phyloP scores from a whole-genome alignment of 1,140 invertebrate genomes.

The Thaumetopoea pityocampa region DNA sequence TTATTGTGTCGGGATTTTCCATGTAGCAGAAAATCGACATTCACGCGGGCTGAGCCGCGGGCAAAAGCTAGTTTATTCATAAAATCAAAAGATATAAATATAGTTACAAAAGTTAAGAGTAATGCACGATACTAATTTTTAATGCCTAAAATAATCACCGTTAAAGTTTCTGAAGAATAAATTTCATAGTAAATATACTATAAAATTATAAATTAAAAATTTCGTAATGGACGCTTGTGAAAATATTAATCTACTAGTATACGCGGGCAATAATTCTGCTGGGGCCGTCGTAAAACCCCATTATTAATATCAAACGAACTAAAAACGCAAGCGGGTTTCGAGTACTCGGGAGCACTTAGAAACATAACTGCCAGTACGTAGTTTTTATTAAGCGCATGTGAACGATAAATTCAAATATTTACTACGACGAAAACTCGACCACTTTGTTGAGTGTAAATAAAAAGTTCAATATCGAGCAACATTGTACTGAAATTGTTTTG shows the following conservation, averaged over 20 bases:
- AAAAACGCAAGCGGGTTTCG: constrained; percentile 37
- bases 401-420: constrained; percentile 57
- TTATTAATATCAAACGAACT: constrained; percentile 36
- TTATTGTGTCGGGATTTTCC: no score
- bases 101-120: no score
- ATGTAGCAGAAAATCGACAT: no score
- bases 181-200: background rate
- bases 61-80: no score
- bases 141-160: no score
- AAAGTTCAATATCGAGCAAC: constrained; percentile 55
- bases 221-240: constrained; percentile 3
- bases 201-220: constrained; percentile 6
- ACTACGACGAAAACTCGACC: constrained; percentile 46
- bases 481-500: constrained; percentile 27
- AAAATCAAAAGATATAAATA: no score
- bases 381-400: constrained; percentile 54
- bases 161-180: no score
- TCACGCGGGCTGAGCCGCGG: no score
- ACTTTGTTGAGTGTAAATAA: constrained; percentile 57
- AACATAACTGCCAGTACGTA: constrained; percentile 33
- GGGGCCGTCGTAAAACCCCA: constrained; percentile 17
- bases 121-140: no score
- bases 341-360: constrained; percentile 30
- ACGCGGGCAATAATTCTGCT: constrained; percentile 11
- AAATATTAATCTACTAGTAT: constrained; percentile 15